Conservation (phyloP, 2,797 vertebrate species). For the Eupleurogrammus muticus region DNA sequence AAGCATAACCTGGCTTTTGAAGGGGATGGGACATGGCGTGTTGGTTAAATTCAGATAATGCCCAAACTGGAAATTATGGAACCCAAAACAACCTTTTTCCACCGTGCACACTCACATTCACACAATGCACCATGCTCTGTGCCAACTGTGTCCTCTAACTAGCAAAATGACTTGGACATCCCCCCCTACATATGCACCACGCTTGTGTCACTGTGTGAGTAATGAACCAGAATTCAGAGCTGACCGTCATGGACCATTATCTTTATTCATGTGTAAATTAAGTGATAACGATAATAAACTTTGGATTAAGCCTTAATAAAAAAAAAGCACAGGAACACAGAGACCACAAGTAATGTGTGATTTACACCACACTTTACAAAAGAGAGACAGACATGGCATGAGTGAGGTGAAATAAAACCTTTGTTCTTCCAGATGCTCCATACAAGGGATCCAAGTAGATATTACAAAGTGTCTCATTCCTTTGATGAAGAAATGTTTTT, state of each 20-base stretch:
- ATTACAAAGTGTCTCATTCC: slow-evolving; percentile 25
- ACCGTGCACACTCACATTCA: no score
- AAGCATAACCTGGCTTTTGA: no score
- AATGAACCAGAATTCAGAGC: background rate
- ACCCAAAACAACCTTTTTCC: no score
- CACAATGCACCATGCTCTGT: no score
- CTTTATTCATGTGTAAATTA: slow-evolving; percentile 17
- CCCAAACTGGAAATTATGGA: no score
- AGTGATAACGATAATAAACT: slow-evolving; percentile 12
- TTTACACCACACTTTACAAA: slow-evolving; percentile 5
- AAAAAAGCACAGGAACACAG: background rate
- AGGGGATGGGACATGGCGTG: no score
- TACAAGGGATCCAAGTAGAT: slow-evolving; percentile 6
- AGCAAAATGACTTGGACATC: no score
- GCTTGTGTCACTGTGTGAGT: no score
- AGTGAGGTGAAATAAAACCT: background rate
- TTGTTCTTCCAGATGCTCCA: background rate
- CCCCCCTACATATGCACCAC: no score
- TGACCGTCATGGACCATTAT: slow-evolving; percentile 3
- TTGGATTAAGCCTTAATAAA: slow-evolving; percentile 10
- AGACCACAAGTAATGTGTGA: slow-evolving; percentile 1
- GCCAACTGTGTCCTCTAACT: no score
- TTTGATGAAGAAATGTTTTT: slow-evolving; percentile 44
- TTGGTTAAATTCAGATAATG: no score
- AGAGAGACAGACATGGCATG: slow-evolving; percentile 3